phyloP scores from a whole-genome alignment of 2,113 vertebrate genomes.

The Plestiodon gilberti region DNA sequence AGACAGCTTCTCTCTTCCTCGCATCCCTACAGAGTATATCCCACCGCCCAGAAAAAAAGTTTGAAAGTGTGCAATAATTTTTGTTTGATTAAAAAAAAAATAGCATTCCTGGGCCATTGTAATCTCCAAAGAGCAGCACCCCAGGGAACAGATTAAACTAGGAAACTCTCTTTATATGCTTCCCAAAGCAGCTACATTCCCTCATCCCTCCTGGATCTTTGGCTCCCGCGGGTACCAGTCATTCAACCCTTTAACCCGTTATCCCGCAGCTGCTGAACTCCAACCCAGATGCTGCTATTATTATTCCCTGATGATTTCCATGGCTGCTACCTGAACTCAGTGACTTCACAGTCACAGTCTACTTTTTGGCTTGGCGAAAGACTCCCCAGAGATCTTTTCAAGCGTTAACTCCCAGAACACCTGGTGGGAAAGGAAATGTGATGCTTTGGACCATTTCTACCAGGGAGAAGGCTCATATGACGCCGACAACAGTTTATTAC shows the following conservation, averaged over 20 bases:
- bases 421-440: too few relatives aligned
- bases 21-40: slow-evolving; percentile 13
- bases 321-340: background rate
- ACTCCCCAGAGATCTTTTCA: background rate
- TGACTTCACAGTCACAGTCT: background rate
- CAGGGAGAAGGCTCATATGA: too few relatives aligned
- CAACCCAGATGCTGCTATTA: background rate
- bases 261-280: background rate
- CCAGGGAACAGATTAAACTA: slow-evolving; percentile 43
- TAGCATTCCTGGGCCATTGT: slow-evolving; percentile 10
- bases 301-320: background rate
- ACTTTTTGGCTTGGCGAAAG: slow-evolving; percentile 13
- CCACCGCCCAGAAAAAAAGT: background rate
- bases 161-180: slow-evolving; percentile 9
- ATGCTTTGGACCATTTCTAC: too few relatives aligned
- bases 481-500: too few relatives aligned
- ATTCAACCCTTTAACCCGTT: accelerated
- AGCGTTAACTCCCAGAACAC: background rate
- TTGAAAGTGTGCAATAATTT: background rate
- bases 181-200: background rate
- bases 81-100: slow-evolving; percentile 32
- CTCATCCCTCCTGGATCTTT: background rate
- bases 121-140: slow-evolving; percentile 36
- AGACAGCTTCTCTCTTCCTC: slow-evolving; percentile 10
- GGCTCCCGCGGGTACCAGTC: background rate